Conservation (phyloP, 2,113 vertebrate species). For the Sylvia atricapilla region DNA sequence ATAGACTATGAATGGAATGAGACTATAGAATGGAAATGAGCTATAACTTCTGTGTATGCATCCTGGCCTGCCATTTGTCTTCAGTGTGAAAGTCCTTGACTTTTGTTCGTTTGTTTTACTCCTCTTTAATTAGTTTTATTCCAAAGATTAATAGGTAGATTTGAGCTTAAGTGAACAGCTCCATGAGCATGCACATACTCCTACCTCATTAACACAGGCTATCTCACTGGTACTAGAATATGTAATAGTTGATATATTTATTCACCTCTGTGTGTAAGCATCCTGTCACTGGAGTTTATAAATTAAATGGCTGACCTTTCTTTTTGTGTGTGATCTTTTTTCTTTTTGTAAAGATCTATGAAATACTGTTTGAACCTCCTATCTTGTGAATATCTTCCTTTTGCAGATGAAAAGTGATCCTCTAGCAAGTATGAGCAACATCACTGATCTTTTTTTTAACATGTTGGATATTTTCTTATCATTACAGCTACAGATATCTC, state of each 20-base stretch:
- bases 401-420: not conserved
- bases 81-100: not conserved
- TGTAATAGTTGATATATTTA: not conserved
- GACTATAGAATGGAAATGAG: too few relatives aligned
- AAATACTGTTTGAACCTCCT: not conserved
- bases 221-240: not conserved
- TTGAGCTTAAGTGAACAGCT: not conserved
- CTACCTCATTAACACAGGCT: not conserved
- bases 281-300: not conserved
- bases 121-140: not conserved
- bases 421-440: not conserved
- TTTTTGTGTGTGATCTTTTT: not conserved
- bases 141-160: not conserved
- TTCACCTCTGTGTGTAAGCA: not conserved
- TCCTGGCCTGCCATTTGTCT: not conserved
- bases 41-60: not conserved
- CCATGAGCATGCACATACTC: not conserved
- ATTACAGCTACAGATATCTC: not conserved
- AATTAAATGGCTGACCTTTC: not conserved
- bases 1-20: too few relatives aligned
- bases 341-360: not conserved
- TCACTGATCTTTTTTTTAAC: not conserved
- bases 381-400: not conserved
- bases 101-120: not conserved
- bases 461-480: not conserved